Conservation (phyloP, 2,797 vertebrate species). For the Loris lydekkerianus region DNA sequence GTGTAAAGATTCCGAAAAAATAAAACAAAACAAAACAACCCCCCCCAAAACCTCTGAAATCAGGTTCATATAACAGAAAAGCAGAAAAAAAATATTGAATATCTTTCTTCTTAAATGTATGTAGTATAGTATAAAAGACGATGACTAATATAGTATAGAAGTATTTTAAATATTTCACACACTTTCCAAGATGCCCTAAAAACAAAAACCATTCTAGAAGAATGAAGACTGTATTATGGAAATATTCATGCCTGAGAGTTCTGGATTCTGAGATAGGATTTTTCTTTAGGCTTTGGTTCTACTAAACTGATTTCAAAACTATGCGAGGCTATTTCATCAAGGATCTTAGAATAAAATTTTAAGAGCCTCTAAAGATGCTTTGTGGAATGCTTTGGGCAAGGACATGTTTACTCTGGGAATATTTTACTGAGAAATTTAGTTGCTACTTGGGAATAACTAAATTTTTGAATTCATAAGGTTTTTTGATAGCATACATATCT, state of each 20-base stretch:
- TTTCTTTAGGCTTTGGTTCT: background rate
- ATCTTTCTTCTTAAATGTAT: background rate
- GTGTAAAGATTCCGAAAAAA: background rate
- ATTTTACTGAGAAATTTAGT: slow-evolving; percentile 65
- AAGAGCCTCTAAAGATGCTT: slow-evolving; percentile 66
- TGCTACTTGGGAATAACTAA: slow-evolving; percentile 51
- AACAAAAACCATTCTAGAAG: background rate
- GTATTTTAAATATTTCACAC: slow-evolving; percentile 3
- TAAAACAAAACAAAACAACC: too few species aligned
- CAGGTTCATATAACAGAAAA: background rate
- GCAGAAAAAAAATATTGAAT: background rate
- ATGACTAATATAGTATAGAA: background rate
- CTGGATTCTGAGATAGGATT: background rate
- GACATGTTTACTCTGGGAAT: slow-evolving; percentile 64
- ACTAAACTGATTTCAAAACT: slow-evolving; percentile 58
- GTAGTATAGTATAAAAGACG: background rate
- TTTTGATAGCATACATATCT: slow-evolving; percentile 48
- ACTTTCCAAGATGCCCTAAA: slow-evolving; percentile 35
- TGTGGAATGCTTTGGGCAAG: slow-evolving; percentile 61
- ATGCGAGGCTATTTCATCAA: slow-evolving; percentile 28
- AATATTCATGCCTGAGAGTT: background rate
- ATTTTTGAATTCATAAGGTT: slow-evolving; percentile 50
- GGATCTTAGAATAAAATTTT: slow-evolving; percentile 62
- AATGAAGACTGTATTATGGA: background rate
- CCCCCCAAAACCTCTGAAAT: background rate